Evolutionary conservation across 2,888 invertebrate genomes (phyloP).

Genomic region (Hypselothyrea guttata): DNA sequence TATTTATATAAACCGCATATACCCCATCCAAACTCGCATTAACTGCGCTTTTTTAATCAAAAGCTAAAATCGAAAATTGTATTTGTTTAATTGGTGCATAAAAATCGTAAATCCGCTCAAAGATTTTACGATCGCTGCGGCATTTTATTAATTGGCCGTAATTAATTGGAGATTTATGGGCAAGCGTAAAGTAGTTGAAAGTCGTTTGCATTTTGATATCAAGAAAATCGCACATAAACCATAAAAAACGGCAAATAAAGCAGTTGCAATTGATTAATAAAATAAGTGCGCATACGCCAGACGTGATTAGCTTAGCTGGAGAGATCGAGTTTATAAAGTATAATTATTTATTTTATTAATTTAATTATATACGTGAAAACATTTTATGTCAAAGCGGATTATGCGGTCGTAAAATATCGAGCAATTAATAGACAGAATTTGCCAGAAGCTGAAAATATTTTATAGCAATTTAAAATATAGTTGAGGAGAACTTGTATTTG

Average conservation of each 20-base stretch:
- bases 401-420: no score
- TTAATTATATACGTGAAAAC: no score
- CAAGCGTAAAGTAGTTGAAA: slow-evolving; percentile 18
- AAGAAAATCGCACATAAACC: slow-evolving; percentile 38
- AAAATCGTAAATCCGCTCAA: slow-evolving; percentile 18
- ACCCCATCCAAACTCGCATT: not conserved
- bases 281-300: not conserved
- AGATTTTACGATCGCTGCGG: slow-evolving; percentile 49
- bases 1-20: no score
- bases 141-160: slow-evolving; percentile 57
- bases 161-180: slow-evolving; percentile 62
- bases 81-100: slow-evolving; percentile 56
- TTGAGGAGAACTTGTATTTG: no score
- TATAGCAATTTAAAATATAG: no score
- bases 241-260: not conserved
- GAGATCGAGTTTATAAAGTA: no score
- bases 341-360: no score
- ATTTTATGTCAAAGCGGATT: no score
- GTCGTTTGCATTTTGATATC: slow-evolving; percentile 16
- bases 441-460: no score
- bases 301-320: not conserved
- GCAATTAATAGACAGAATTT: no score
- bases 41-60: slow-evolving; percentile 4
- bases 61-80: slow-evolving; percentile 23
- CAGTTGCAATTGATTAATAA: not conserved